Evolutionary conservation across 2,888 invertebrate species (phyloP).

Genomic region (Himalopsyche tibetana): DNA sequence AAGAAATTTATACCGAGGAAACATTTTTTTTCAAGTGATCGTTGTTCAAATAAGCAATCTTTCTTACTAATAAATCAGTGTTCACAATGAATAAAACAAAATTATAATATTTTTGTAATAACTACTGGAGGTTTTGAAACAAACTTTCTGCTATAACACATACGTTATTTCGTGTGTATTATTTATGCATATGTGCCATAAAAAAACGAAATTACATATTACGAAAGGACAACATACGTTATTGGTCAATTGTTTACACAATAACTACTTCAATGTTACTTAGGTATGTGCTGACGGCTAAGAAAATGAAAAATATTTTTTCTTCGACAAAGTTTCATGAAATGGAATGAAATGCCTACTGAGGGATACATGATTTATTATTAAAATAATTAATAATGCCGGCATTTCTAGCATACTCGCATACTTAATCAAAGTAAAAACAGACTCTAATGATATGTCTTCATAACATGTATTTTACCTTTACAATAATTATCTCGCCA

Average conservation of each 20-base stretch:
- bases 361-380: too few species aligned
- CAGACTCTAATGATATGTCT: not conserved
- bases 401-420: too few species aligned
- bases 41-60: too few species aligned
- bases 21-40: too few species aligned
- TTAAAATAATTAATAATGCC: too few species aligned
- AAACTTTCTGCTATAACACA: not conserved
- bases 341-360: too few species aligned
- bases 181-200: slow-evolving; percentile 25
- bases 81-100: not conserved
- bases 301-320: slow-evolving; percentile 13
- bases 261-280: not conserved
- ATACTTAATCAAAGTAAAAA: too few species aligned
- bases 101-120: slow-evolving; percentile 6
- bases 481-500: slow-evolving; percentile 8
- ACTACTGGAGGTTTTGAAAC: not conserved
- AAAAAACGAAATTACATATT: slow-evolving; percentile 33
- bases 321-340: not conserved
- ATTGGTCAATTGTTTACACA: slow-evolving; percentile 39
- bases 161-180: slow-evolving; percentile 1
- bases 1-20: too few species aligned
- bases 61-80: too few species aligned
- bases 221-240: slow-evolving; percentile 22
- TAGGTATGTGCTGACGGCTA: not conserved
- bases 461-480: not conserved